Base-by-base conservation (phyloP, 2,797 vertebrate genomes). In the Anguilla obscura region DNA sequence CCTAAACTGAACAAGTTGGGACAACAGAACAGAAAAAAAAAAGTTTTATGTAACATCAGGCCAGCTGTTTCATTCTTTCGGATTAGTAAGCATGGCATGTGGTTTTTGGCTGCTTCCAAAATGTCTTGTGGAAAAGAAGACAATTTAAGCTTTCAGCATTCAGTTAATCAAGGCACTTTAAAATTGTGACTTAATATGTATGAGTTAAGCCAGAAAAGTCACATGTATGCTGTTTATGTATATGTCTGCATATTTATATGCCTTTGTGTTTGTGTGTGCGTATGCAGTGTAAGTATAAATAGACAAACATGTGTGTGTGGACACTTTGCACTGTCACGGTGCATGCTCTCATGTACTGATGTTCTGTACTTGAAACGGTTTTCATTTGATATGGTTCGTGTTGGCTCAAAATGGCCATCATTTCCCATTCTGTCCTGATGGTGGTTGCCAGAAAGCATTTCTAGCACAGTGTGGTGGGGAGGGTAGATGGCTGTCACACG, bases 211-310 rank as follows among this genome's bases (percentile, higher is more conserved):
- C 63, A 69, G 21, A 63, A 63, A 63, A 24, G 60, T 63, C 3
- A 63, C 60, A 63, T 63, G 60, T 27, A 69, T n/a, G 24, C n/a
- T n/a, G 63, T 69, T 27, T 27, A 69, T 97, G 94, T 96, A 96
- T 91, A 97, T 96, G 87, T 95, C 94, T 88, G 96, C 96, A 96
- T 91, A 96, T 97, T 93, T 96, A 95, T 93, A 96, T 96, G 36
- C 96, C 97, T 91, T 96, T 96, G 8, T 97, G 96, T 36, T 30
- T 33, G 36, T 96, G 96, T 90, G 96, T 97, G 93, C 95, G 95
- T 93, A 96, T 95, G 40, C 96, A 97, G 30, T 14, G 12, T 27
- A 74, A 7, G 50, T 24, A 82, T 24, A 82, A 76, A 33, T 36
- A 76, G 14, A 33, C 71, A 2, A 27, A 58, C 56, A 18, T 58